A percentile compares a stretch with the other conserved stretches of the same genome.
Conservation (phyloP, 2,113 vertebrate genomes). For the Neogobius melanostomus region DNA sequence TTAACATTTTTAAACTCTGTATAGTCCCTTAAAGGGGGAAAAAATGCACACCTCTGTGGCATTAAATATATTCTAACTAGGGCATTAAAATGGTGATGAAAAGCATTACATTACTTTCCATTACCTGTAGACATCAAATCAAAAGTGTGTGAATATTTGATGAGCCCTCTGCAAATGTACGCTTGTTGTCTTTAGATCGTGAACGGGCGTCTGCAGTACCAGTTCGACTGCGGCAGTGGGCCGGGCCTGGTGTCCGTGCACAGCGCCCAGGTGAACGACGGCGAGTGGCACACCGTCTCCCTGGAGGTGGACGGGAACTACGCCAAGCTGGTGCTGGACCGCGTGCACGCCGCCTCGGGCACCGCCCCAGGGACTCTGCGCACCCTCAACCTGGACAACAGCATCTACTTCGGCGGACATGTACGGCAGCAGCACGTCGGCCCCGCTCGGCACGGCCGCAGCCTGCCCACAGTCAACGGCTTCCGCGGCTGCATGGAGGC, state of each 20-base stretch:
- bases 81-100: too few species aligned
- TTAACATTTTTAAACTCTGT: too few species aligned
- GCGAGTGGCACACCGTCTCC: conserved; percentile 89
- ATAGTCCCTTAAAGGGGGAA: too few species aligned
- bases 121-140: too few species aligned
- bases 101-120: background rate
- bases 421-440: conserved; percentile 80
- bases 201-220: conserved; percentile 92
- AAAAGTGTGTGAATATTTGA: background rate
- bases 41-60: too few species aligned
- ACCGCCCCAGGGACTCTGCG: conserved; percentile 92
- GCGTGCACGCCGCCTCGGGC: conserved; percentile 90
- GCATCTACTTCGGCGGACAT: conserved; percentile 90
- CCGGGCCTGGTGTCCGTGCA: conserved; percentile 93
- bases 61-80: too few species aligned
- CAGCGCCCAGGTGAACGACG: conserved; percentile 91
- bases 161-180: background rate
- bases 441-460: conserved; percentile 68
- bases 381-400: conserved; percentile 91
- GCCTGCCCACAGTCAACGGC: conserved; percentile 83
- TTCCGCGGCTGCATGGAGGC: conserved; percentile 93
- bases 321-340: conserved; percentile 89
- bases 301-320: conserved; percentile 95
- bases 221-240: conserved; percentile 97
- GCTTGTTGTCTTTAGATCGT: conserved; percentile 79